Evolutionary conservation across 2,113 vertebrate genomes (phyloP).

Genomic region (Ictalurus furcatus): DNA sequence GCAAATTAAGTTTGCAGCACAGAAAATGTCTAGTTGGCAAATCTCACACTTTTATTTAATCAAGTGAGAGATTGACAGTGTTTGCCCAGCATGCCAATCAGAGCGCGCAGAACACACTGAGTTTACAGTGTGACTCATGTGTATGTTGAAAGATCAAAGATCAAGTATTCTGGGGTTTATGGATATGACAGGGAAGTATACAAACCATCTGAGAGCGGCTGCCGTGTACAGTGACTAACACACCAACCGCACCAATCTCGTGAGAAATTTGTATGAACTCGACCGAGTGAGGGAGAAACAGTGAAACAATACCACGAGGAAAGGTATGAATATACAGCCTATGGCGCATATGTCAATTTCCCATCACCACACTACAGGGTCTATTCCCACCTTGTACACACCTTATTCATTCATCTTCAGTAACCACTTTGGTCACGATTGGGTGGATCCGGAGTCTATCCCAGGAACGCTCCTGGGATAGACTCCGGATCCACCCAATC

Average conservation of each 20-base stretch:
- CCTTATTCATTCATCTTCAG: no score
- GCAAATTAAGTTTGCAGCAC: not conserved
- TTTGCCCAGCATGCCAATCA: not conserved
- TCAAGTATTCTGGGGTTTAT: not conserved
- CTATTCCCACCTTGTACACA: not conserved
- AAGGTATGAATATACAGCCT: not conserved
- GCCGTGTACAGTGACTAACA: not conserved
- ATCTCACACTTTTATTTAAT: slow-evolving; percentile 24
- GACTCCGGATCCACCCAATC: no score
- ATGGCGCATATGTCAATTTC: not conserved
- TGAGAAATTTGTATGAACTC: not conserved
- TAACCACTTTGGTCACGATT: no score
- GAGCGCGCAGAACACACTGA: no score
- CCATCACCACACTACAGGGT: not conserved
- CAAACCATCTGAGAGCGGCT: not conserved
- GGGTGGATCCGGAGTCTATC: no score
- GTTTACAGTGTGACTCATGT: slow-evolving; percentile 23
- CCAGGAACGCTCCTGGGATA: no score
- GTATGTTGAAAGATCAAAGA: slow-evolving; percentile 6
- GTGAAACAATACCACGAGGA: not conserved
- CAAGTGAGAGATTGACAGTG: not conserved
- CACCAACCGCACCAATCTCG: not conserved
- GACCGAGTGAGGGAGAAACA: not conserved
- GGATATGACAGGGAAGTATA: slow-evolving; percentile 14
- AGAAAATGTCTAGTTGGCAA: slow-evolving; percentile 9